Conservation (phyloP, 2,797 vertebrate genomes). For the Catostomus latipinnis region DNA sequence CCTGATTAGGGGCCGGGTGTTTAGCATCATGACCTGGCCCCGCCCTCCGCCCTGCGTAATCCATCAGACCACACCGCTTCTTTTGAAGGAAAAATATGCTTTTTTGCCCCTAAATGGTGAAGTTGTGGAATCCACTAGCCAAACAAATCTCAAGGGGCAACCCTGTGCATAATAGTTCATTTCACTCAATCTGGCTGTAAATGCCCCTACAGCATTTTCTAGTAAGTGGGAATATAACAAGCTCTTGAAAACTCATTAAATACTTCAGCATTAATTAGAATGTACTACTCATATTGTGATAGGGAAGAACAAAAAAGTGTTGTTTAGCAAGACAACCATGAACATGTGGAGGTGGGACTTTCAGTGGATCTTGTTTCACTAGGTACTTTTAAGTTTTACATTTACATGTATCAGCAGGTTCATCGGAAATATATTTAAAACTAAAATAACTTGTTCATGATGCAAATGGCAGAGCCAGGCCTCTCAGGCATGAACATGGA, state of each 20-base stretch:
- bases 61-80: too few species aligned
- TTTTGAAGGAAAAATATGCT: too few species aligned
- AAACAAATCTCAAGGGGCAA: not conserved
- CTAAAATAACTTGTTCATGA: slow-evolving; percentile 5
- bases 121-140: too few species aligned
- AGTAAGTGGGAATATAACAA: not conserved
- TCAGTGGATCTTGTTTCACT: not conserved
- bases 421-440: not conserved
- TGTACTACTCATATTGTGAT: not conserved
- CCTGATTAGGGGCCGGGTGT: too few species aligned
- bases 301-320: slow-evolving; percentile 10
- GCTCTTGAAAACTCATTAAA: not conserved
- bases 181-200: not conserved
- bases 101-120: too few species aligned
- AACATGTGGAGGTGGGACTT: slow-evolving; percentile 8
- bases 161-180: not conserved
- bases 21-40: too few species aligned
- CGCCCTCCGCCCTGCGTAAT: too few species aligned
- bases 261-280: slow-evolving; percentile 2
- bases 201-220: not conserved
- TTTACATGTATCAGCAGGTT: not conserved
- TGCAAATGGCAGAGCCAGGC: not conserved
- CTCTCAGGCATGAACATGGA: not conserved
- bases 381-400: not conserved
- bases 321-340: slow-evolving; percentile 9